Conservation (phyloP, 1,140 invertebrate genomes). For the Callitettix versicolor region DNA sequence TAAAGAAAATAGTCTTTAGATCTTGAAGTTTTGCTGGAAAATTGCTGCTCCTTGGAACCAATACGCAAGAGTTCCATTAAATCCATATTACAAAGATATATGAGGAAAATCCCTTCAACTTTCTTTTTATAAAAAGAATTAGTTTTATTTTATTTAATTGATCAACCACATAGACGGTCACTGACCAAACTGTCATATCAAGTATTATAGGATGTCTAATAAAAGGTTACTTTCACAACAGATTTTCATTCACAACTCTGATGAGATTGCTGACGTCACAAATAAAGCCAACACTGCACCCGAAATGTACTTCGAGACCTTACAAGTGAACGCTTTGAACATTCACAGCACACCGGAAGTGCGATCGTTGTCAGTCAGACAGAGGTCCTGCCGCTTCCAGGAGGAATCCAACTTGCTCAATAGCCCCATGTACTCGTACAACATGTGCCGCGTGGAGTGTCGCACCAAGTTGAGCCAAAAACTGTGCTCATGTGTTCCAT, state of each 20-base stretch:
- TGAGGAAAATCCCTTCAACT: too few relatives aligned
- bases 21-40: too few relatives aligned
- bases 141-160: too few relatives aligned
- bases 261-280: constrained; percentile 45
- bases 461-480: constrained; percentile 42
- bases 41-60: too few relatives aligned
- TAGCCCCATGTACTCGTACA: constrained; percentile 51
- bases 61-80: too few relatives aligned
- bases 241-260: constrained; percentile 44
- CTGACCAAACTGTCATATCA: too few relatives aligned
- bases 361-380: constrained; percentile 37
- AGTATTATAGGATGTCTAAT: too few relatives aligned
- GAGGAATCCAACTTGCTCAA: constrained; percentile 48
- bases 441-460: constrained; percentile 52
- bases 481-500: constrained; percentile 50
- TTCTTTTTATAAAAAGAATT: too few relatives aligned
- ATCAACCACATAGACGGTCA: too few relatives aligned
- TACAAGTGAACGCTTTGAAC: constrained; percentile 32
- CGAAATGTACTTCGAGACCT: constrained; percentile 32
- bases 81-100: too few relatives aligned
- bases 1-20: too few relatives aligned
- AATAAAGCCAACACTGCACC: constrained; percentile 38
- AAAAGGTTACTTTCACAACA: too few relatives aligned
- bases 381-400: constrained; percentile 50
- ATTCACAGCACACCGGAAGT: constrained; percentile 33